A percentile compares a stretch with the other conserved stretches of the same genome.
These are phyloP conservation scores for Zootermopsis nevadensis DNA, from an alignment of 2,888 invertebrate species.

Conservation along the genomic window DNA sequence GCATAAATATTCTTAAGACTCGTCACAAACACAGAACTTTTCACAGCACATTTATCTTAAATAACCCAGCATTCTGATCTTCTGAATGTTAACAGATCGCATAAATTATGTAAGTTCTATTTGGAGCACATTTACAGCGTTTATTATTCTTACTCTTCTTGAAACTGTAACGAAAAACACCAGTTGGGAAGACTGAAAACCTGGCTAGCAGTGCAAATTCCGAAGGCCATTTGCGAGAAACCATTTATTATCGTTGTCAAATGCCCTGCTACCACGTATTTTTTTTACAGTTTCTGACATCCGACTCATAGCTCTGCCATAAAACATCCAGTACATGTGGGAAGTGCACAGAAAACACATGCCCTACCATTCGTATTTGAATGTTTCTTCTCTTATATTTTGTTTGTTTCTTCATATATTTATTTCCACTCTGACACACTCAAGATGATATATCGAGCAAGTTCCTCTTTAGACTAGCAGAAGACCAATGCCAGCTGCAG, in stretches of 20 bases:
- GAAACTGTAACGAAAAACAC: no score
- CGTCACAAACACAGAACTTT: no score
- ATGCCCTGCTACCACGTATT: neutral
- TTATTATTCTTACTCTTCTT: neutral
- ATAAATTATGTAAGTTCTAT: neutral
- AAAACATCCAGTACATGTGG: neutral
- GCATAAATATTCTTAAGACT: no score
- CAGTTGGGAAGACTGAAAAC: neutral
- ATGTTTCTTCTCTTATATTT: no score
- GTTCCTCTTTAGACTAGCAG: no score
- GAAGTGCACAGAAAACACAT: neutral
- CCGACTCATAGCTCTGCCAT: neutral
- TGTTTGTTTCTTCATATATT: no score
- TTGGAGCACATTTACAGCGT: neutral
- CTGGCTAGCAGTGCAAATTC: neutral
- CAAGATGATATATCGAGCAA: no score
- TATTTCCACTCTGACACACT: no score
- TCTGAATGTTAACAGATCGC: neutral
- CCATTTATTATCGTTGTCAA: slow-evolving; percentile 13
- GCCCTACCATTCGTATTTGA: no score
- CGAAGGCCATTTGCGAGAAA: neutral
- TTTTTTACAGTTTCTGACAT: neutral
- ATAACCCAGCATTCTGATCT: no score
- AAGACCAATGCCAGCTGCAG: no score
- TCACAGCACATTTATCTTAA: no score